Base-by-base conservation (phyloP, 2,113 vertebrate species). In the Chascanopsetta lugubris region DNA sequence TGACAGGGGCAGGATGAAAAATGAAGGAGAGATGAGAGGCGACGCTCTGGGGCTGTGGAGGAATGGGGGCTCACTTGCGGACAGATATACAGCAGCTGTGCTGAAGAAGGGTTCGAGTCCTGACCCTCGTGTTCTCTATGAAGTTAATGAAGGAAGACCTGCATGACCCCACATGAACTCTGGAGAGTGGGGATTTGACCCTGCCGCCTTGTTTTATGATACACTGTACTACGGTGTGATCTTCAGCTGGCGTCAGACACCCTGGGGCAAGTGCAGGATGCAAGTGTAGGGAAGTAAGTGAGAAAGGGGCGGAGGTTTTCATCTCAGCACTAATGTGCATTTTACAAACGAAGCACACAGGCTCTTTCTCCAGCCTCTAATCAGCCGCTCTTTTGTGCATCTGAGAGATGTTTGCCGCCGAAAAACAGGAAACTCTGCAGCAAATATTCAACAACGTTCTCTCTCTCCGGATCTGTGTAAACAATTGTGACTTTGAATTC, bases 81-180 rank as follows among this genome's bases (percentile, higher is more conserved):
- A 64, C 29, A 47, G 42, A 79, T 63, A 79, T 42, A 36, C 50
- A 83, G 61, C 17, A 11, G 36, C 53, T 57, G 65, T 27, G 21
- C 25, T 50, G 67, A 88, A 87, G 65, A 83, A 78, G 75, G 58
- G 73, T 21, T 26, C 57, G 55, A 55, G 62, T 50, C 25, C 49
- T 84, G 82, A 89, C 84, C 86, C 27, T 65, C 34, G 69, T 59
- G 69, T 72, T 75, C 55, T 50, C 2, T 50, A 40, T 75, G 79
- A 78, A 71, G n/a, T 60, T 72, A 64, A 90, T 88, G 76, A 90
- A 53, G 24, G 65, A 82, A 15, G 62, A 66, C 78, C 82, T 40
- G 4, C 6, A 1, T 74, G 77, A 86, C 73, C 76, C 34, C 0
- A 26, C 3, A 24, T 64, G 72, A 83, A 66, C 60, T 51, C 13